Evolutionary conservation across 2,888 invertebrate species (phyloP).

Genomic region (Philopedon plagiatum): DNA sequence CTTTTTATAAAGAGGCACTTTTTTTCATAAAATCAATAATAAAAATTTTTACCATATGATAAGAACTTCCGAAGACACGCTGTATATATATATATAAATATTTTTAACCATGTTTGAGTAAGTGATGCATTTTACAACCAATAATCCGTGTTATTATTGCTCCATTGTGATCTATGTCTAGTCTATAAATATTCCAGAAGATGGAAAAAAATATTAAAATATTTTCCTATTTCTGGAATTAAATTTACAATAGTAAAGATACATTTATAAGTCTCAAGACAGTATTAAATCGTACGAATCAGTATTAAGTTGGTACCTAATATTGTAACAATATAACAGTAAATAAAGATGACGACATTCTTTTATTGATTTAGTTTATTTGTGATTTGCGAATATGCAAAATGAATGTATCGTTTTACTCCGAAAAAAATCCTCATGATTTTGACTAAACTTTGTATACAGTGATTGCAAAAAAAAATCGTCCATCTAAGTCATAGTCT

Average conservation of each 20-base stretch:
- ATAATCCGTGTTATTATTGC: neutral
- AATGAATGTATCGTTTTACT: too few species aligned
- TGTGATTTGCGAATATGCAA: too few species aligned
- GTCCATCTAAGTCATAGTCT: too few species aligned
- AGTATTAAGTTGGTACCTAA: slow-evolving; percentile 19
- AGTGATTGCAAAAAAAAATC: too few species aligned
- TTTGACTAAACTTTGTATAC: too few species aligned
- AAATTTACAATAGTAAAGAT: neutral
- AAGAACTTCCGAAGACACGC: too few species aligned
- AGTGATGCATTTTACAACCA: neutral
- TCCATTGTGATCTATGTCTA: slow-evolving; percentile 27
- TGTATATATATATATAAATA: too few species aligned
- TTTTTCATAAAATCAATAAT: too few species aligned
- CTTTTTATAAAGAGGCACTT: too few species aligned
- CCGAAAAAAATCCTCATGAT: too few species aligned
- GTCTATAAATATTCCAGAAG: neutral
- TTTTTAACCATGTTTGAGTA: too few species aligned
- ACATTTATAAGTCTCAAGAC: neutral
- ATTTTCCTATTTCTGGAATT: slow-evolving; percentile 1
- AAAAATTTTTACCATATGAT: too few species aligned
- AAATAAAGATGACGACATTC: slow-evolving; percentile 28
- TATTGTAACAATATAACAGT: slow-evolving; percentile 3
- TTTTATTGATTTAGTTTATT: slow-evolving; percentile 26
- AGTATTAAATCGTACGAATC: neutral
- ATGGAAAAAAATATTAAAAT: neutral